Evolutionary conservation across 2,797 vertebrate genomes (phyloP).

Genomic region (Nasua narica): DNA sequence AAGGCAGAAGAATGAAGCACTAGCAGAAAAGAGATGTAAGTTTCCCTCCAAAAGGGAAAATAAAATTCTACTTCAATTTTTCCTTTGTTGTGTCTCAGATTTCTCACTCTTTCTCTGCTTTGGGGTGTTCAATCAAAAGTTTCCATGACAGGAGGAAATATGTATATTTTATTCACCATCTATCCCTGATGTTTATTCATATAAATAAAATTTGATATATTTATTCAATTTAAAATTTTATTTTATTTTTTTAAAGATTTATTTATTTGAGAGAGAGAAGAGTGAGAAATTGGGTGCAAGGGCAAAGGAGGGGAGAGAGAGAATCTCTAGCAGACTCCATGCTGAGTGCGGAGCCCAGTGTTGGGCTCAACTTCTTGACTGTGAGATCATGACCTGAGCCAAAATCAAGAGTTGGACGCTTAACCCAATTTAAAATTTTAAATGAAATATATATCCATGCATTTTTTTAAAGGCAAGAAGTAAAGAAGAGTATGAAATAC

Average conservation of each 20-base stretch:
- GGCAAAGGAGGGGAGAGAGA: not conserved
- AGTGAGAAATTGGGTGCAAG: not conserved
- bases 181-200: not conserved
- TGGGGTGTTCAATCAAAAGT: not conserved
- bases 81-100: not conserved
- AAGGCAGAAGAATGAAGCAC: not conserved
- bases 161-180: not conserved
- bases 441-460: not conserved
- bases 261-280: not conserved
- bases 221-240: not conserved
- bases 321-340: not conserved
- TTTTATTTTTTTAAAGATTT: not conserved
- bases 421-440: not conserved
- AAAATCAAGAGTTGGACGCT: not conserved
- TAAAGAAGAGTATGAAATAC: not conserved
- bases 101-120: not conserved
- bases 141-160: not conserved
- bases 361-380: not conserved
- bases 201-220: not conserved
- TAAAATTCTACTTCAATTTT: not conserved
- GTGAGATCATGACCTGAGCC: not conserved
- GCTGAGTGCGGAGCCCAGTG: not conserved
- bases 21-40: not conserved
- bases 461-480: not conserved
- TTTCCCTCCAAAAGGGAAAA: not conserved